Conservation (phyloP, 2,113 vertebrate genomes). For the Protobothrops mucrosquamatus region DNA sequence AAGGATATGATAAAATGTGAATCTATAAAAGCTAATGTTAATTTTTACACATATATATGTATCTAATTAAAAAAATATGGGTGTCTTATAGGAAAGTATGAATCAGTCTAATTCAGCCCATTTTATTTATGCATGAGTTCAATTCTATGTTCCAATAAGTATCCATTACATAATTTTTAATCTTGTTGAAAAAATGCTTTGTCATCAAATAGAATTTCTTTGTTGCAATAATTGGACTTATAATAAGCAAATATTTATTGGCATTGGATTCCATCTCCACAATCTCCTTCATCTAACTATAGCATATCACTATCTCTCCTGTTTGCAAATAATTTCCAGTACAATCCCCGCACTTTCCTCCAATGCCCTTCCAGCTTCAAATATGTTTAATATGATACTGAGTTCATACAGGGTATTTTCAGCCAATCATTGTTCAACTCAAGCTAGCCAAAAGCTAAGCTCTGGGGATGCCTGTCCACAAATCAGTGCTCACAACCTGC, state of each 20-base stretch:
- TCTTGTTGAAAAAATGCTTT: not conserved
- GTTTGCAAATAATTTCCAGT: not conserved
- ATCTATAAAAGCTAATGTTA: not conserved
- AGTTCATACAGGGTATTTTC: too few species aligned
- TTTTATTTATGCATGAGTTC: not conserved
- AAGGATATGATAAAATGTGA: not conserved
- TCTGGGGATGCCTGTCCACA: not conserved
- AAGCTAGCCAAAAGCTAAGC: not conserved
- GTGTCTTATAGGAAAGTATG: not conserved
- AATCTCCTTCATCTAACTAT: not conserved
- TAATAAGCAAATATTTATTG: conserved; percentile 9
- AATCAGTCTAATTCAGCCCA: not conserved
- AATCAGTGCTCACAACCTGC: not conserved
- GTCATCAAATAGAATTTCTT: not conserved
- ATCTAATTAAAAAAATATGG: not conserved
- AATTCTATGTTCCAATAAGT: not conserved
- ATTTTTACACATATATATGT: not conserved
- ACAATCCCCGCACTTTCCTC: too few species aligned
- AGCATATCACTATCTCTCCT: not conserved
- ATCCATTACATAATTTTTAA: not conserved
- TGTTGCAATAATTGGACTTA: conserved; percentile 9
- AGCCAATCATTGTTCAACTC: too few species aligned
- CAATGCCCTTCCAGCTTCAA: too few species aligned
- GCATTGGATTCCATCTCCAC: conserved; percentile 29
- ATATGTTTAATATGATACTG: too few species aligned